Conservation (phyloP, 2,113 vertebrate species). For the Onychorhynchus coronatus region DNA sequence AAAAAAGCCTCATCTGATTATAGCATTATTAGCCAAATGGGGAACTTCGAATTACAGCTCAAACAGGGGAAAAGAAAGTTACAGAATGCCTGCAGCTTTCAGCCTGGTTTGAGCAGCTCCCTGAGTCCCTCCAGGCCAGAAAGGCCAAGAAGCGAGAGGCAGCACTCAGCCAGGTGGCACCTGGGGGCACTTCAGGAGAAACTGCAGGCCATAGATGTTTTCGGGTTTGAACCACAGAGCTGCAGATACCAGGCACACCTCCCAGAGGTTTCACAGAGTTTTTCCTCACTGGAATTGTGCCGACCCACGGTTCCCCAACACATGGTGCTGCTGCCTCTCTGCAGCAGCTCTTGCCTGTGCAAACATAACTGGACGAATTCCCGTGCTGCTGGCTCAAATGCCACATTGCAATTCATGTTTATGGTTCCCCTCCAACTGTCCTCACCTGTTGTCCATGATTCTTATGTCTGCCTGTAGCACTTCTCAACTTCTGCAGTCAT, state of each 20-base stretch:
- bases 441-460: neutral
- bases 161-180: neutral
- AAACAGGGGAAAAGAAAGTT: neutral
- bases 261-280: no score
- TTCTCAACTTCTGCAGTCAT: neutral
- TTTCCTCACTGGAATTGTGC: neutral
- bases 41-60: neutral
- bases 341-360: neutral
- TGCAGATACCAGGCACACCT: neutral
- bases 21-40: neutral
- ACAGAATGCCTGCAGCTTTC: neutral
- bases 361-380: neutral
- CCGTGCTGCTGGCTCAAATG: accelerated
- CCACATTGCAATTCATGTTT: neutral
- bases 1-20: neutral
- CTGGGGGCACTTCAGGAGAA: neutral
- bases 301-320: neutral
- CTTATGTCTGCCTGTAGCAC: neutral
- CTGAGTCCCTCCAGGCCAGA: neutral
- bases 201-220: neutral
- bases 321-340: accelerated
- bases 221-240: neutral
- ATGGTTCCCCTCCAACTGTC: neutral
- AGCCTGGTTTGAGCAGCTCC: neutral
- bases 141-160: neutral